These are phyloP conservation scores for Zygothrica quintamaculata DNA, from an alignment of 2,888 invertebrate species.

Conservation along the genomic window DNA sequence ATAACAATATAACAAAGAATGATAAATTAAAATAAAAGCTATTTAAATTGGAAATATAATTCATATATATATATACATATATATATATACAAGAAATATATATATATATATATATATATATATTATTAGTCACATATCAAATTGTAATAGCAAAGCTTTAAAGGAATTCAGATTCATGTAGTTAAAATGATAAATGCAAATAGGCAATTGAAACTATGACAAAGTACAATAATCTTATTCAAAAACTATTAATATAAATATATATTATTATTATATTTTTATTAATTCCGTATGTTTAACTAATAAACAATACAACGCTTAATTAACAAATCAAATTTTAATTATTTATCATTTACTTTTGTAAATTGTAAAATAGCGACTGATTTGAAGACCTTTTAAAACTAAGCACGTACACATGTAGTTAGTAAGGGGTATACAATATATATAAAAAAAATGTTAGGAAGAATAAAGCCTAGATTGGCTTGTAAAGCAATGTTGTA, in stretches of 20 bases:
- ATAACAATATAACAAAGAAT: conserved; percentile 21
- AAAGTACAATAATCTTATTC: conserved; percentile 70
- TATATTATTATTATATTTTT: too few relatives aligned
- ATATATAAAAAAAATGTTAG: conserved; percentile 36
- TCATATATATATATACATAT: too few relatives aligned
- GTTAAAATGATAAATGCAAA: conserved; percentile 30
- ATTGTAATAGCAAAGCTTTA: conserved; percentile 56
- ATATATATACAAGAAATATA: too few relatives aligned
- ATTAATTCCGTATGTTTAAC: conserved; percentile 65
- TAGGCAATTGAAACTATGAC: conserved; percentile 51
- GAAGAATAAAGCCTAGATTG: conserved; percentile 88
- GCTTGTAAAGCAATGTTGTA: conserved; percentile 98
- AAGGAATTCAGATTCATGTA: conserved; percentile 30
- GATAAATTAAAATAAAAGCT: conserved; percentile 28
- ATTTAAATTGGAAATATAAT: conserved; percentile 40
- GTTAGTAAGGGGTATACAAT: too few relatives aligned
- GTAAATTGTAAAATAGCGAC: conserved; percentile 35
- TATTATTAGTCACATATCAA: conserved; percentile 74
- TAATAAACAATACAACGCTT: conserved; percentile 75
- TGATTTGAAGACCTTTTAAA: conserved; percentile 45
- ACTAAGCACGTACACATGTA: conserved; percentile 46
- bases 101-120: too few relatives aligned
- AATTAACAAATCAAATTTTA: conserved; percentile 53
- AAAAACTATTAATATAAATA: conserved; percentile 55
- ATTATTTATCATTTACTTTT: conserved; percentile 8